Evolutionary conservation across 2,113 vertebrate genomes (phyloP).

Genomic region (Daphoenositta chrysoptera): DNA sequence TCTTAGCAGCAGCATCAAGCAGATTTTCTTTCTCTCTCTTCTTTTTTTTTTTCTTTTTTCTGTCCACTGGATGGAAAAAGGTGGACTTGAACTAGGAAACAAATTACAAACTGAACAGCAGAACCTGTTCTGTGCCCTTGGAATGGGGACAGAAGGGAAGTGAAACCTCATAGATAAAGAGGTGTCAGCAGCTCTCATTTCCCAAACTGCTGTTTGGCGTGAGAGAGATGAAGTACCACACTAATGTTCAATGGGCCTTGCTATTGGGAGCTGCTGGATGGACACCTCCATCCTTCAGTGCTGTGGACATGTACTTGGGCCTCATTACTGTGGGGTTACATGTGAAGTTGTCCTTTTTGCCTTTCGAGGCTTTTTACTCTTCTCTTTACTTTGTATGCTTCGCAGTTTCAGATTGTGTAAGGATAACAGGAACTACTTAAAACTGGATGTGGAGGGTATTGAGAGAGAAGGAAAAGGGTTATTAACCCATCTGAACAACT

Average conservation of each 20-base stretch:
- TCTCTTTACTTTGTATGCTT: neutral
- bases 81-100: neutral
- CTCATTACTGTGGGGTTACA: neutral
- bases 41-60: neutral
- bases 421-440: neutral
- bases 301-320: neutral
- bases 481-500: slow-evolving; percentile 1
- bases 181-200: neutral
- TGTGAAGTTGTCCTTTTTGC: neutral
- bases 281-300: neutral
- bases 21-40: neutral
- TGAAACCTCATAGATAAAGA: neutral
- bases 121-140: slow-evolving; percentile 16
- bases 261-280: neutral
- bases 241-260: slow-evolving; percentile 35
- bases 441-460: neutral
- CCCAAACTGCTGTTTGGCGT: neutral
- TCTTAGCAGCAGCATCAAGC: neutral
- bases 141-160: neutral
- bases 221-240: neutral
- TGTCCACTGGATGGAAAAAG: neutral
- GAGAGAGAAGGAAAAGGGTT: neutral
- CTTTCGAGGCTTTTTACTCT: neutral
- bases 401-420: neutral
- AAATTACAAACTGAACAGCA: neutral